Evolutionary conservation across 2,113 vertebrate genomes (phyloP).

Genomic region (Sinosuthora webbiana): DNA sequence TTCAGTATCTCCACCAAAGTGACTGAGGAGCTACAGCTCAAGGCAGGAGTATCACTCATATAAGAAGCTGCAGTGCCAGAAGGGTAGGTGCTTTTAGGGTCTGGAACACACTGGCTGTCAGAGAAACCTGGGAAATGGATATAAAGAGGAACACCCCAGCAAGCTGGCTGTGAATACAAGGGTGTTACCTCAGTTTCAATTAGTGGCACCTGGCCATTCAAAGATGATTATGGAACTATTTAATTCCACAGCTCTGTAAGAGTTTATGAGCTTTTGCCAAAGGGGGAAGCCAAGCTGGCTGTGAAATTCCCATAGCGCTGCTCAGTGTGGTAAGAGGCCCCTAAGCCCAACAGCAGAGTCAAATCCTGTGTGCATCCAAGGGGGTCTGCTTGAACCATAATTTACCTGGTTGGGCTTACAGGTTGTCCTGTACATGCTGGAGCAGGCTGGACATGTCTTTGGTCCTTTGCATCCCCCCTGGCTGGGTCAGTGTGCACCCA

Average conservation of each 20-base stretch:
- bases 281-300: background rate
- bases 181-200: background rate
- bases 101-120: background rate
- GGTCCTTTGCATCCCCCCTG: background rate
- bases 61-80: background rate
- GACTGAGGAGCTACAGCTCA: background rate
- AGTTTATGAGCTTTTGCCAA: background rate
- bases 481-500: background rate
- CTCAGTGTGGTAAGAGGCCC: background rate
- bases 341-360: background rate
- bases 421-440: background rate
- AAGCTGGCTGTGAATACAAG: background rate
- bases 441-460: background rate
- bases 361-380: background rate
- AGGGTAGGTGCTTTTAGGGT: background rate
- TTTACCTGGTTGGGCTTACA: background rate
- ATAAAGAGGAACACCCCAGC: background rate
- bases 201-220: background rate
- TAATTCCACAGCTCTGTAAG: background rate
- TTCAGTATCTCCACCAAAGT: background rate
- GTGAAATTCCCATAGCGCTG: fast-evolving
- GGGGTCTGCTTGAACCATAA: background rate
- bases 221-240: background rate
- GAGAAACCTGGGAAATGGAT: background rate
- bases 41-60: background rate